phyloP scores from a whole-genome alignment of 2,888 invertebrate species.

The Xanthia togata region DNA sequence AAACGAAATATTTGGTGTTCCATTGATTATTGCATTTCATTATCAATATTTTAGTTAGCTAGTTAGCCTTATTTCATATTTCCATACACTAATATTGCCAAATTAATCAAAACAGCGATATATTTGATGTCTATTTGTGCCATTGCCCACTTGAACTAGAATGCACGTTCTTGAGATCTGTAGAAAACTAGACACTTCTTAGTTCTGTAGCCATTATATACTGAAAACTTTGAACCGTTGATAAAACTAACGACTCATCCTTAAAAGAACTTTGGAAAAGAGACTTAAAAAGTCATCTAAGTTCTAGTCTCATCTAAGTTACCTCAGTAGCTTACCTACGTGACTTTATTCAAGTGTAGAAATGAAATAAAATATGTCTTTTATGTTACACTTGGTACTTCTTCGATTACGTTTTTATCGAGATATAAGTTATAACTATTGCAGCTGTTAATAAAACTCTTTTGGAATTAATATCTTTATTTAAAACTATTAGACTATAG shows the following conservation, averaged over 20 bases:
- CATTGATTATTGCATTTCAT: too few relatives aligned
- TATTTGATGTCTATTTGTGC: too few relatives aligned
- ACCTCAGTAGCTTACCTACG: constrained; percentile 1
- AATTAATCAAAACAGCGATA: too few relatives aligned
- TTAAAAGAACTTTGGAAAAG: background rate
- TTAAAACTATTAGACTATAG: background rate
- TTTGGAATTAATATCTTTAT: background rate
- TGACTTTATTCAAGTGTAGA: constrained; percentile 1
- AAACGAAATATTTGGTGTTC: too few relatives aligned
- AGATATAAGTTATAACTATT: background rate
- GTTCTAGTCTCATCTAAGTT: background rate
- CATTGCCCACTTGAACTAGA: too few relatives aligned
- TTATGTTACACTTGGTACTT: background rate
- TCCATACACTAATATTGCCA: too few relatives aligned
- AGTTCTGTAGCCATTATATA: too few relatives aligned
- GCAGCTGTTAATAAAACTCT: background rate
- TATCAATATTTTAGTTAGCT: too few relatives aligned
- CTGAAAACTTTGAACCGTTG: background rate
- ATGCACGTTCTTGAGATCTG: too few relatives aligned
- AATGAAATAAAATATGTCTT: background rate
- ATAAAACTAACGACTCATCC: background rate
- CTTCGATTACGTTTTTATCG: background rate
- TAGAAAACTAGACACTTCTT: background rate
- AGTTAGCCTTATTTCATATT: too few relatives aligned
- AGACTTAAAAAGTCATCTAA: background rate